These are phyloP conservation scores for Cnemophilus loriae DNA, from an alignment of 2,113 vertebrate species.

Conservation along the genomic window DNA sequence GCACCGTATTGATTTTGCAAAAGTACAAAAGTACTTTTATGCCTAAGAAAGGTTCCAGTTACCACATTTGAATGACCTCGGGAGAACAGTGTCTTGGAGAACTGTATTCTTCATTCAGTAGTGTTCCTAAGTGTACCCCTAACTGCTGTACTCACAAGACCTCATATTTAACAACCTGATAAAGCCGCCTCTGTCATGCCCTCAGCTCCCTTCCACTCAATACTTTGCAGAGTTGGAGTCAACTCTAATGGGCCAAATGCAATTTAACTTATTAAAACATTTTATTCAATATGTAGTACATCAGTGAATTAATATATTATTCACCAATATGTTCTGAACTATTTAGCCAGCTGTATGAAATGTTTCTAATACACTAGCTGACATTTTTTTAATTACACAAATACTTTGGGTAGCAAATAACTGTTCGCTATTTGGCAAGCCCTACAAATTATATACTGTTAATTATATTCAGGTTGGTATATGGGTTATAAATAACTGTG, in stretches of 20 bases:
- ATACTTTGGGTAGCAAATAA: slow-evolving; percentile 54
- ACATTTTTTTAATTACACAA: slow-evolving; percentile 65
- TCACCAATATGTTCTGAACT: slow-evolving; percentile 41
- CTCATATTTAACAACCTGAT: not conserved
- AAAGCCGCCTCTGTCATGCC: not conserved
- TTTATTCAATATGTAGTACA: slow-evolving; percentile 35
- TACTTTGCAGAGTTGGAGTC: not conserved
- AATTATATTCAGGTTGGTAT: slow-evolving; percentile 55
- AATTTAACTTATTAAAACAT: slow-evolving; percentile 53
- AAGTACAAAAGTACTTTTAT: slow-evolving; percentile 41
- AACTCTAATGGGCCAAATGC: slow-evolving; percentile 8
- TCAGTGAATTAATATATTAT: slow-evolving; percentile 56
- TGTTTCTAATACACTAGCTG: slow-evolving; percentile 58
- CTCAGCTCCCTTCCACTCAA: not conserved
- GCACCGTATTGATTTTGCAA: slow-evolving; percentile 25
- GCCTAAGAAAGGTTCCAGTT: slow-evolving; percentile 4
- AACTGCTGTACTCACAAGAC: not conserved
- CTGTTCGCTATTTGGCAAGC: slow-evolving; percentile 43
- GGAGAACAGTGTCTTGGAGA: slow-evolving; percentile 19
- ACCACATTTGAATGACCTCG: not conserved
- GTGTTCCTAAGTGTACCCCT: not conserved
- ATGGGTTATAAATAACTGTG: slow-evolving; percentile 52
- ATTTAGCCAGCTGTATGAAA: slow-evolving; percentile 54
- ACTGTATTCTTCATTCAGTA: slow-evolving; percentile 3
- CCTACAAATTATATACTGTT: slow-evolving; percentile 38